These are phyloP conservation scores for Macheiramphus alcinus DNA, from an alignment of 2,113 vertebrate genomes.

Conservation along the genomic window DNA sequence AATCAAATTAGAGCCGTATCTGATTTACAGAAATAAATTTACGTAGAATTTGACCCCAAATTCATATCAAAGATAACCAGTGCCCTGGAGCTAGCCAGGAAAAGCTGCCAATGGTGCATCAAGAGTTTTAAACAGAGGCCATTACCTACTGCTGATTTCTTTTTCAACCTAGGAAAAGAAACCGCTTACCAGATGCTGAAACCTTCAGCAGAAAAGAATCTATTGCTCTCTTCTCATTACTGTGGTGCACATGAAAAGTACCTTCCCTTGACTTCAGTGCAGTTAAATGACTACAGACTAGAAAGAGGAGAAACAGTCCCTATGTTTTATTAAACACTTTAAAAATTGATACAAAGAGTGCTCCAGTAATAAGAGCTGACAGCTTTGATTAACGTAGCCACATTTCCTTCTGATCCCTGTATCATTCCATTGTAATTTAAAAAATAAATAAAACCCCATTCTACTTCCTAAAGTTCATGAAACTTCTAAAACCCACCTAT, in stretches of 20 bases:
- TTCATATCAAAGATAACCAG: background rate
- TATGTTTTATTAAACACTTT: conserved; percentile 52
- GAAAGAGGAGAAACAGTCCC: background rate
- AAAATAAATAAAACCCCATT: background rate
- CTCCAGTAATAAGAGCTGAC: background rate
- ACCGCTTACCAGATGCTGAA: background rate
- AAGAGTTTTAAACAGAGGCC: background rate
- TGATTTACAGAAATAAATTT: background rate
- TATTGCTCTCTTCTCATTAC: background rate
- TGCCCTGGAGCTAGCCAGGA: background rate
- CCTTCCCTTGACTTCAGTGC: background rate
- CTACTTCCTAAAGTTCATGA: background rate
- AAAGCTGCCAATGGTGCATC: background rate
- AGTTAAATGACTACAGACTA: background rate
- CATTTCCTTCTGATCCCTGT: background rate
- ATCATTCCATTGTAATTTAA: background rate
- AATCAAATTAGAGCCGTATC: background rate
- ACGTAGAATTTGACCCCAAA: background rate
- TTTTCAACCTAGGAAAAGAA: background rate
- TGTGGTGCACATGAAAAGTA: background rate
- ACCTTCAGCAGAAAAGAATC: background rate
- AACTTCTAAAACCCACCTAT: background rate
- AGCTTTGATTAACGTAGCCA: background rate
- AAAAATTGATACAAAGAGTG: conserved; percentile 45
- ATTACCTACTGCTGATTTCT: background rate